phyloP scores from a whole-genome alignment of 2,888 invertebrate species.

The Eledona agricola region DNA sequence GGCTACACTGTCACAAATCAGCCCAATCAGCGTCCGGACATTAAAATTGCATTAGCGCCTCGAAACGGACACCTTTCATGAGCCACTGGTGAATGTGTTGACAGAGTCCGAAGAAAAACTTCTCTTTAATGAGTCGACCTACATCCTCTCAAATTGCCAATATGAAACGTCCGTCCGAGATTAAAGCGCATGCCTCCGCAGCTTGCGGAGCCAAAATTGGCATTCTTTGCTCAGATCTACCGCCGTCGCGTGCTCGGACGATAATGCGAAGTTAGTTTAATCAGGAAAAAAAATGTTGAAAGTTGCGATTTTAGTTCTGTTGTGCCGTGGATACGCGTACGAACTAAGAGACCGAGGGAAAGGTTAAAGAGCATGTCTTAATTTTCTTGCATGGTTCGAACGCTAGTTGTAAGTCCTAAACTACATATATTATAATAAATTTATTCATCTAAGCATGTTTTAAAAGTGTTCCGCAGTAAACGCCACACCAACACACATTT shows the following conservation, averaged over 20 bases:
- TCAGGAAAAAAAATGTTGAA: conserved; percentile 38
- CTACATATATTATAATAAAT: neutral
- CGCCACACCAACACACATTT: no score
- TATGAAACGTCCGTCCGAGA: conserved; percentile 29
- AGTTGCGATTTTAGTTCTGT: conserved; percentile 23
- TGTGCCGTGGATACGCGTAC: conserved; percentile 39
- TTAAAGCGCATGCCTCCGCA: conserved; percentile 40
- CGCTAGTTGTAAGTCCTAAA: conserved; percentile 2
- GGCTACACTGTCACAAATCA: no score
- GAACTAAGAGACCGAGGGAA: conserved; percentile 43
- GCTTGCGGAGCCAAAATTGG: conserved; percentile 29
- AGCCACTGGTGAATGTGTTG: conserved; percentile 8
- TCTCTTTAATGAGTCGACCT: conserved; percentile 10
- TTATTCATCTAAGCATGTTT: neutral
- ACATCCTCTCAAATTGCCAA: conserved; percentile 12
- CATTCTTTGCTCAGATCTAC: conserved; percentile 21
- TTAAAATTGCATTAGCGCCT: no score
- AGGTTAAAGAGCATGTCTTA: conserved; percentile 40
- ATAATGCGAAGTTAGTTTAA: no score
- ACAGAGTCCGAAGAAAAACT: conserved; percentile 10
- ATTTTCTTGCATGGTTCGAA: conserved; percentile 18
- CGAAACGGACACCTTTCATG: conserved; percentile 6
- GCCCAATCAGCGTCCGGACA: no score
- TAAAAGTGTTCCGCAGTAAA: no score
- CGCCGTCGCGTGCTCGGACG: conserved; percentile 25